phyloP scores from a whole-genome alignment of 2,113 vertebrate genomes.

The Melanostigma gelatinosum region DNA sequence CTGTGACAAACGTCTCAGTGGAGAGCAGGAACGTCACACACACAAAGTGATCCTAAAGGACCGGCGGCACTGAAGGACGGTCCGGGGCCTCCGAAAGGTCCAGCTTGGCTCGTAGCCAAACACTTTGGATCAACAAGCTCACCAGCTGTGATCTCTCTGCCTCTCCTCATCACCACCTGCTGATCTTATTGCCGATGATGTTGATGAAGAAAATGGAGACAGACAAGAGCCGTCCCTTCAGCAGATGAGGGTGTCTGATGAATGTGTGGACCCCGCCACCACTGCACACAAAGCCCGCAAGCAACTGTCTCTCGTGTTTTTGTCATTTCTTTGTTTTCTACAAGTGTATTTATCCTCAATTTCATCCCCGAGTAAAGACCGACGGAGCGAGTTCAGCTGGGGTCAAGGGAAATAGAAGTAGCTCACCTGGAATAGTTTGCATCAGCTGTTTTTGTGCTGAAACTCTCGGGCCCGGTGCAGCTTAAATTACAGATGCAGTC shows the following conservation, averaged over 20 bases:
- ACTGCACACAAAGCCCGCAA: background rate
- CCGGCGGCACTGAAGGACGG: constrained; percentile 15
- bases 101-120: constrained; percentile 50
- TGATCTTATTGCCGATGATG: constrained; percentile 45
- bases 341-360: background rate
- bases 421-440: constrained; percentile 18
- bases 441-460: constrained; percentile 51
- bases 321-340: background rate
- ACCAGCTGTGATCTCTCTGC: constrained; percentile 53
- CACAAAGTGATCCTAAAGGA: background rate
- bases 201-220: constrained; percentile 50
- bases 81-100: constrained; percentile 17
- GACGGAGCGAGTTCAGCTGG: background rate
- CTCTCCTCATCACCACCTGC: constrained; percentile 37
- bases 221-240: constrained; percentile 5
- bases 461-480: constrained; percentile 21
- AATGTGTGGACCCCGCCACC: constrained; percentile 12
- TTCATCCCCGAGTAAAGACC: background rate
- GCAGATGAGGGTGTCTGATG: constrained; percentile 15
- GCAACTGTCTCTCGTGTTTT: background rate
- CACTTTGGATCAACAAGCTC: constrained; percentile 59
- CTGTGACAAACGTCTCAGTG: constrained; percentile 12
- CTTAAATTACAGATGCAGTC: constrained; percentile 59
- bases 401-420: constrained; percentile 22
- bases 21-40: background rate